phyloP scores from a whole-genome alignment of 53 echinoderm and acorn worm genomes.

The Henricia sp. region DNA sequence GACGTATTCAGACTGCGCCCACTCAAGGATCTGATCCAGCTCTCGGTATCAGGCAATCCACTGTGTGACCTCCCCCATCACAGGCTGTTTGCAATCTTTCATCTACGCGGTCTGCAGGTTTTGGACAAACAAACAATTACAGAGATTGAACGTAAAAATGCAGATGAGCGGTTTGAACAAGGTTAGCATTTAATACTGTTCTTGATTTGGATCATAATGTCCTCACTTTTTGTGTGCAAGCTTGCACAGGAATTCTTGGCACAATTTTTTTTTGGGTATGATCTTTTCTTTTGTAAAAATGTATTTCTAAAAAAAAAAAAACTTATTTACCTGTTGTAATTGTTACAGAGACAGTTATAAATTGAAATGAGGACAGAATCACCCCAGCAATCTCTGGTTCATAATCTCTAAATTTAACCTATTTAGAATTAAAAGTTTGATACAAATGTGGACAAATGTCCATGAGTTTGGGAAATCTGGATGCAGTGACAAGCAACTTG shows the following conservation, averaged over 20 bases:
- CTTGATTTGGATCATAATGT: no score
- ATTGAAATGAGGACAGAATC: no score
- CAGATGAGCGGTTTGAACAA: slow-evolving; percentile 86
- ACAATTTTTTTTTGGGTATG: background rate
- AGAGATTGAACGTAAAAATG: slow-evolving; percentile 68
- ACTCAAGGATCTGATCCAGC: slow-evolving; percentile 77
- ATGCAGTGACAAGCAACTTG: no score
- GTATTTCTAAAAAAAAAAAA: no score
- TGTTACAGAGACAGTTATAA: no score
- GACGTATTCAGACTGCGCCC: slow-evolving; percentile 82
- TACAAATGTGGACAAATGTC: no score
- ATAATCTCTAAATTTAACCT: no score
- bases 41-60: slow-evolving; percentile 76
- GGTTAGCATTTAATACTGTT: slow-evolving; percentile 52
- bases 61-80: slow-evolving; percentile 89
- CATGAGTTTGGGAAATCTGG: no score
- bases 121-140: slow-evolving; percentile 79
- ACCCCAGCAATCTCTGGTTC: no score
- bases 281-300: background rate
- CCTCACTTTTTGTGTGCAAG: background rate
- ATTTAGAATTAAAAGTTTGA: no score
- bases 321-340: no score
- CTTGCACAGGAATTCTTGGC: background rate
- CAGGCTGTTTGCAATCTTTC: slow-evolving; percentile 80
- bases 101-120: slow-evolving; percentile 73